Conservation (phyloP, 2,888 invertebrate species). For the Epistrophella euchroma region DNA sequence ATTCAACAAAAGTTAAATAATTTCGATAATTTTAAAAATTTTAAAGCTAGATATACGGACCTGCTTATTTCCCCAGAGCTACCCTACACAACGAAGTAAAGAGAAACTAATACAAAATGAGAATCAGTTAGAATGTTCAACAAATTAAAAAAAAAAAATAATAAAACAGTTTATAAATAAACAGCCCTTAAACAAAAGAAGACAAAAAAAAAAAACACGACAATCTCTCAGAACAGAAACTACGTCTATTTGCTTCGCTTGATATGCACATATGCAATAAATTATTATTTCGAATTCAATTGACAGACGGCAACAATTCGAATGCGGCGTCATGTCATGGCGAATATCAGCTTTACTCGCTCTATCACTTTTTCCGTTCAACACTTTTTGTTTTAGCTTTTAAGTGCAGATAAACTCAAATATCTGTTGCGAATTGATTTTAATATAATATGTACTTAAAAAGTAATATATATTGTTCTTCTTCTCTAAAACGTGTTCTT, state of each 20-base stretch:
- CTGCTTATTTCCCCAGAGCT: background rate
- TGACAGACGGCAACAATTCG: conserved; percentile 58
- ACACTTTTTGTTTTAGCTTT: background rate
- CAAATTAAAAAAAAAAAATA: background rate
- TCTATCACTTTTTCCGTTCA: conserved; percentile 1
- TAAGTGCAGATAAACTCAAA: conserved; percentile 23
- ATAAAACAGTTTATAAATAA: background rate
- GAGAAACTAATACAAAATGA: background rate
- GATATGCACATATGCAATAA: conserved; percentile 61
- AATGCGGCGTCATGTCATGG: conserved; percentile 4
- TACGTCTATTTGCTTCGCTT: conserved; percentile 38
- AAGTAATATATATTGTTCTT: background rate
- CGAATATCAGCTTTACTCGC: conserved; percentile 6
- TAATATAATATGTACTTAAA: background rate
- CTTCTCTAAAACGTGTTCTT: conserved; percentile 10
- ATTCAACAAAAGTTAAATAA: too few species aligned
- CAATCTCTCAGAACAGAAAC: conserved; percentile 11
- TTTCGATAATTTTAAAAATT: too few species aligned
- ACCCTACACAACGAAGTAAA: background rate
- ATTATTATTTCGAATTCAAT: conserved; percentile 71
- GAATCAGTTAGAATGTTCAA: background rate
- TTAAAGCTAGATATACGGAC: background rate
- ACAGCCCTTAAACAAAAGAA: conserved; percentile 22
- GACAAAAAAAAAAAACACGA: conserved; percentile 7
- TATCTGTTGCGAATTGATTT: background rate